Evolutionary conservation across 2,888 invertebrate genomes (phyloP).

Genomic region (Leptinotarsa rubiginosa): DNA sequence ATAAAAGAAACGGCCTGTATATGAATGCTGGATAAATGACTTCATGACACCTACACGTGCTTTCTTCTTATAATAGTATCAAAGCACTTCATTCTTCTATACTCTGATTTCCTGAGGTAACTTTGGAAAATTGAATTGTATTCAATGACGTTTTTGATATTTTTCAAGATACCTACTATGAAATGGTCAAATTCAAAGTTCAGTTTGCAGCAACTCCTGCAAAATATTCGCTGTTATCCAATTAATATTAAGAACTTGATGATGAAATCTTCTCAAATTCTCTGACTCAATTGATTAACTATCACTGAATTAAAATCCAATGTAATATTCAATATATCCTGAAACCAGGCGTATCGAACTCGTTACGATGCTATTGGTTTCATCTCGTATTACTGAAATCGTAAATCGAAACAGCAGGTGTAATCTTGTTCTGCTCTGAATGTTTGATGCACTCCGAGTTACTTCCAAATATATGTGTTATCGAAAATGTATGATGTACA

Average conservation of each 20-base stretch:
- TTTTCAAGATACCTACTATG: no score
- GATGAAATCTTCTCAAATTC: background rate
- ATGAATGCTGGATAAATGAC: no score
- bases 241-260: background rate
- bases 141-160: background rate
- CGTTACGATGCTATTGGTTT: background rate
- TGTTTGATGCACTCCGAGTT: constrained; percentile 9
- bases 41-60: no score
- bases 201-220: no score
- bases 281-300: background rate
- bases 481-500: constrained; percentile 16
- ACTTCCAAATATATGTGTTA: constrained; percentile 20
- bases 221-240: background rate
- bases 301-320: background rate
- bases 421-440: constrained; percentile 6
- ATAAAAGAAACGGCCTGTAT: no score
- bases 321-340: background rate
- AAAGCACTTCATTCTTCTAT: no score
- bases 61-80: no score
- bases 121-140: no score
- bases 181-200: no score
- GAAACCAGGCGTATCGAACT: background rate
- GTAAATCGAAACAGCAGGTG: constrained; percentile 8
- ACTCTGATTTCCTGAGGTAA: no score
- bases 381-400: constrained; percentile 3